These are phyloP conservation scores for Lithobates pipiens DNA, from an alignment of 2,797 vertebrate genomes.

Conservation along the genomic window DNA sequence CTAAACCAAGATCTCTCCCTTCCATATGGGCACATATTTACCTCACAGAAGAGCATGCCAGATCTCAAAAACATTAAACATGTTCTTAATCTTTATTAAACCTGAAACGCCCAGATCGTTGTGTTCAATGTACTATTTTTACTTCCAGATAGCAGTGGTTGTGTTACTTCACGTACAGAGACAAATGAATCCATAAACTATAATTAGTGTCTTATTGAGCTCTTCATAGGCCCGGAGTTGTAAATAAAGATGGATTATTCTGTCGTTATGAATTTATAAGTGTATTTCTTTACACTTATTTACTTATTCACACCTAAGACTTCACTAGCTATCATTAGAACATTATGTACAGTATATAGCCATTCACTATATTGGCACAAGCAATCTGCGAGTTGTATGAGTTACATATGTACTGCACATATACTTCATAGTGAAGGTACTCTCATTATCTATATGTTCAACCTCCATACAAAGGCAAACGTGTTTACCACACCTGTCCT, in stretches of 20 bases:
- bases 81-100: not conserved
- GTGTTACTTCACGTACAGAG: not conserved
- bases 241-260: not conserved
- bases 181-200: not conserved
- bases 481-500: too few relatives aligned
- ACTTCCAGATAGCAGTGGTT: not conserved
- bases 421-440: too few relatives aligned
- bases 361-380: too few relatives aligned
- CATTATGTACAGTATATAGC: too few relatives aligned
- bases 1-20: conserved; percentile 28
- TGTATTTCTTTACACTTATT: not conserved
- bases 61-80: conserved; percentile 32
- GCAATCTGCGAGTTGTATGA: too few relatives aligned
- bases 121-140: conserved; percentile 14
- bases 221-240: not conserved
- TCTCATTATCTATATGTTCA: too few relatives aligned
- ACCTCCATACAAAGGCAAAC: too few relatives aligned
- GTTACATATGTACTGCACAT: too few relatives aligned
- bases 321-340: too few relatives aligned
- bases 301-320: not conserved
- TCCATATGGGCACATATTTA: conserved; percentile 55
- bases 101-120: not conserved
- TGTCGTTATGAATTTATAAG: not conserved
- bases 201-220: not conserved
- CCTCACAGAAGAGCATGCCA: conserved; percentile 23